Evolutionary conservation across 2,888 invertebrate species (phyloP).

Genomic region (Hemithea aestivaria): DNA sequence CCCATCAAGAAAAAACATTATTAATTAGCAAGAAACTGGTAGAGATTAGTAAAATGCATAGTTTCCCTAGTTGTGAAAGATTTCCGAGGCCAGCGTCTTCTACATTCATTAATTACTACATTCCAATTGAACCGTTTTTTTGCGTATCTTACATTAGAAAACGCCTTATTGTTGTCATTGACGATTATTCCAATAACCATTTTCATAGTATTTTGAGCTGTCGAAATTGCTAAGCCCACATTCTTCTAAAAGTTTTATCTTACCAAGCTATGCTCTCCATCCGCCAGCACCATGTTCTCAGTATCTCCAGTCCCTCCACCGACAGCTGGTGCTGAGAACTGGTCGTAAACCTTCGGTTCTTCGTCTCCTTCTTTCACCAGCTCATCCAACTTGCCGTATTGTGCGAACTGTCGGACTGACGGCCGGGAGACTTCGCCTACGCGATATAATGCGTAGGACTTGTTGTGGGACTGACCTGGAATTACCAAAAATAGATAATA

Average conservation of each 20-base stretch:
- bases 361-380: conserved; percentile 84
- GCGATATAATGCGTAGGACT: conserved; percentile 87
- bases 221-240: too few species aligned
- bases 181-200: too few species aligned
- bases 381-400: conserved; percentile 88
- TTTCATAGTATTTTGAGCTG: too few species aligned
- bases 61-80: too few species aligned
- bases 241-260: conserved; percentile 44
- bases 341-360: conserved; percentile 86
- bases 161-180: too few species aligned
- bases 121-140: too few species aligned
- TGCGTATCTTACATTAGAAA: too few species aligned
- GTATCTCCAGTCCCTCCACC: conserved; percentile 84
- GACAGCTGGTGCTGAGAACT: conserved; percentile 89
- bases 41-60: too few species aligned
- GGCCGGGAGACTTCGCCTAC: conserved; percentile 85
- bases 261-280: conserved; percentile 90
- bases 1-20: too few species aligned
- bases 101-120: too few species aligned
- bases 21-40: too few species aligned
- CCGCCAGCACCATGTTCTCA: conserved; percentile 90
- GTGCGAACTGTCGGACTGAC: conserved; percentile 90
- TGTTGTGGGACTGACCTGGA: conserved; percentile 92
- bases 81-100: too few species aligned
- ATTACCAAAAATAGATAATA: background rate